Percentiles rank a stretch among this genome's conserved stretches.
These are phyloP conservation scores for Montifringilla adamsi DNA, from an alignment of 2,113 vertebrate species.

Conservation along the genomic window DNA sequence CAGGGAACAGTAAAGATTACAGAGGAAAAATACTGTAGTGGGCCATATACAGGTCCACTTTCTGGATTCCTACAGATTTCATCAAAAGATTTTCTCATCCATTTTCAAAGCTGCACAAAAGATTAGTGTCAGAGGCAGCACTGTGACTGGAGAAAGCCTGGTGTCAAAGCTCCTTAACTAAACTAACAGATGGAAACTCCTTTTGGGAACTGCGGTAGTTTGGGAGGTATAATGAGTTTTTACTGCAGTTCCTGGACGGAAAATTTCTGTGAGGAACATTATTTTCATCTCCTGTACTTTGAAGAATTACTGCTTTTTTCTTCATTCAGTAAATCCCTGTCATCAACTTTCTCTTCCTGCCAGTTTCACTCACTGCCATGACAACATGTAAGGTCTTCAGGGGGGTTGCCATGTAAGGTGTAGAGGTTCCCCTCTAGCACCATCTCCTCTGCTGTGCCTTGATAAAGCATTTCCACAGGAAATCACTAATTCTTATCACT, in stretches of 20 bases:
- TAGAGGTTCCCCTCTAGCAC: neutral
- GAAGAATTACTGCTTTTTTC: neutral
- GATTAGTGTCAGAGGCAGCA: neutral
- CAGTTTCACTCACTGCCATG: neutral
- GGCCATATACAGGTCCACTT: neutral
- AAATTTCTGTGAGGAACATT: neutral
- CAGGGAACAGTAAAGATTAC: neutral
- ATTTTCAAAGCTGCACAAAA: neutral
- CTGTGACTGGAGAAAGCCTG: neutral
- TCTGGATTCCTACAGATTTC: neutral
- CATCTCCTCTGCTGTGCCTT: neutral
- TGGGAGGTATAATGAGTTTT: neutral
- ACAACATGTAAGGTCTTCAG: neutral
- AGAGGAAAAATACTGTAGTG: neutral
- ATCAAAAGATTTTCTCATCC: neutral
- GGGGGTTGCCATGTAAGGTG: neutral
- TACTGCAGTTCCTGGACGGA: neutral
- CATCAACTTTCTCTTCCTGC: neutral
- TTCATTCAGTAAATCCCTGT: neutral
- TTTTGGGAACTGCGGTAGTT: neutral
- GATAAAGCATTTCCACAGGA: neutral
- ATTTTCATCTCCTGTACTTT: neutral
- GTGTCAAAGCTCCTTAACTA: neutral
- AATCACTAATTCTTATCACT: neutral
- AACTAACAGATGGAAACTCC: neutral